Base-by-base conservation (phyloP, 2,113 vertebrate genomes). In the Lampris incognitus region DNA sequence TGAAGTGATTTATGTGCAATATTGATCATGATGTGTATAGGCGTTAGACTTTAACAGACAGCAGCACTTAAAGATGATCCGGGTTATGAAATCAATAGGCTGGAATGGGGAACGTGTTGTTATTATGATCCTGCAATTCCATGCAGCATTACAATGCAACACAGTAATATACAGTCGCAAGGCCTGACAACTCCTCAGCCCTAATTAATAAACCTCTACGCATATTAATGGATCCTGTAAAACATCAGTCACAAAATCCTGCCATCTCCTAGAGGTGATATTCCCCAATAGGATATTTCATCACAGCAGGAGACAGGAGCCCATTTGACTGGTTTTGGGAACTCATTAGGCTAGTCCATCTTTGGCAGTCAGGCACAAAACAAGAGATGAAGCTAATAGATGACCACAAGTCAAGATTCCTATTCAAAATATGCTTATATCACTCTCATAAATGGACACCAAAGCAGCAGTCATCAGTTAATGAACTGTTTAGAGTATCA, bases 121-220 rank as follows among this genome's bases (percentile, higher is more conserved):
- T 54, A 44, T 74, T 54, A 44, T 74, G 46, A 13, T 76, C 42
- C 61, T 56, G 61, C 2, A 79, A 49, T 71, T 50, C 50, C 57
- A 78, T 74, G 54, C 41, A 79, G 36, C 57, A 48, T 42, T 79
- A 74, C 58, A 75, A 79, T 79, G 76, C 58, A 75, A 79, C 73
- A 68, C 49, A 58, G 70, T 79, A 67, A 86, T 79, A 85, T 74
- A 82, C 49, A 73, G 74, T 70, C 65, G 67, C 48, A 38, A 36
- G n/a, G 54, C 46, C 62, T 59, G 78, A 83, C 77, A 81, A 79
- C 79, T 89, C 76, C 76, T 61, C 38, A 60, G 73, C 55, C 58
- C 75, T 65, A 69, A 83, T 86, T 85, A 91, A 91, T 93, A 88
- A 87, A 89, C 64, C 74, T 91, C 92, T 87, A 91, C 89, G 83